Evolutionary conservation across 1,140 invertebrate genomes (phyloP), one percentile per base, ranked within the genome.

Genomic region (Scylla paramamosain): DNA sequence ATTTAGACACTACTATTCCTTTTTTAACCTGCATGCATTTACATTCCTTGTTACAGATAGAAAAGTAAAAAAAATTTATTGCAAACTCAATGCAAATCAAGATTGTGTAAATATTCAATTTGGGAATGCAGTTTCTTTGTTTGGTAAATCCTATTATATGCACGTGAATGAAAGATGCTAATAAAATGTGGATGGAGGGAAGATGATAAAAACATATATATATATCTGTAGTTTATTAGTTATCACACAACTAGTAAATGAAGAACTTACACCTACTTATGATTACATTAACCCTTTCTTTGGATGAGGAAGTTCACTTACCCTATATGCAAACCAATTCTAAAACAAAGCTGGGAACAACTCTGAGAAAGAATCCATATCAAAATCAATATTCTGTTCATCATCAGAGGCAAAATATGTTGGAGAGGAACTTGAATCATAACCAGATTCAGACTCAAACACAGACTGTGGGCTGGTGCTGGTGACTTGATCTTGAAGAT

Each of bases 311-410:
- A 77, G 52, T 77, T 77, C n/a, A 77, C 20, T 20, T 7, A 77
- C 25, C 67, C n/a, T n/a, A 59, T 46, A 12, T 28, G 31, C 16
- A n/a, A 31, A 28, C 6, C 39, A 10, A 82, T 31, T 32, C 52
- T 92, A 92, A 45, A 95, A 95, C 25, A 88, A 92, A 39, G 94
- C 86, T 67, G 94, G 94, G 84, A 95, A 92, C 28, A 93, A 88
- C 88, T 95, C 94, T 45, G 20, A 92, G 45, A 95, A 95, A 20
- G 91, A 92, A 29, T 93, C 94, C 29, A 93, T 59, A 39, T 94
- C 93, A 45, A 94, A 28, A 20, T 90, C 93, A 28, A 84, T 77
- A 4, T 12, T 87, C 0, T 94, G 87, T 29, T 92, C 48, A 12
- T 91, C 94, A 25, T 20, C n/a, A 29, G 93, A 94, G 46, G 32